phyloP scores from a whole-genome alignment of 2,113 vertebrate species.

The Heteronetta atricapilla region DNA sequence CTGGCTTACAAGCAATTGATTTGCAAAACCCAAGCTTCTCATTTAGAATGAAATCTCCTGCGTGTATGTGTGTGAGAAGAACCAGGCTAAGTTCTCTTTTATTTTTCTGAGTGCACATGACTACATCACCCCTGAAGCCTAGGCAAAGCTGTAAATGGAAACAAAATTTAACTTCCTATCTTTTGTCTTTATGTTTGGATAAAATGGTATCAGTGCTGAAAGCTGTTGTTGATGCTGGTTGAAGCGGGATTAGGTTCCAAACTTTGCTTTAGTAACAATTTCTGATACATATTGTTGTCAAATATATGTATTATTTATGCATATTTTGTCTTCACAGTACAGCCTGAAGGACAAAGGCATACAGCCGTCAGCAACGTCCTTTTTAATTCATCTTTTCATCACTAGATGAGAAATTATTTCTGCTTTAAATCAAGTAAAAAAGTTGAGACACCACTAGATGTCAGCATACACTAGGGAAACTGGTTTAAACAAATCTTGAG shows the following conservation, averaged over 20 bases:
- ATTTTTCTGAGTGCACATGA: background rate
- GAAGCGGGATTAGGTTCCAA: background rate
- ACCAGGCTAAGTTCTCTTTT: background rate
- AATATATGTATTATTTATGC: background rate
- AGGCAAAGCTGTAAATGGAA: background rate
- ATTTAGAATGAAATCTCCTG: background rate
- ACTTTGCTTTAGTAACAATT: background rate
- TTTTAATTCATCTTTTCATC: background rate
- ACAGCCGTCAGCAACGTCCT: background rate
- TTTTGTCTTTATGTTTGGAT: background rate
- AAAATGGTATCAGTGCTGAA: background rate
- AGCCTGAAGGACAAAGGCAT: background rate
- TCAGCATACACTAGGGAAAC: slow-evolving; percentile 40
- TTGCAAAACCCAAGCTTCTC: background rate
- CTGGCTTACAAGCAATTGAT: background rate
- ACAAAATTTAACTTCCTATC: background rate
- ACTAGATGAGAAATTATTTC: background rate
- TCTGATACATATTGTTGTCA: background rate
- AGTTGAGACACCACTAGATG: slow-evolving; percentile 52
- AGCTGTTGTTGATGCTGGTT: background rate
- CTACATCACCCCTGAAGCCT: background rate
- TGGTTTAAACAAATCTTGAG: background rate
- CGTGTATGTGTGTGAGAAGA: background rate
- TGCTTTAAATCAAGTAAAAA: background rate
- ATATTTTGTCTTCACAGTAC: background rate